Evolutionary conservation across 2,888 invertebrate genomes (phyloP).

Genomic region (Fissipunctia ypsillon): DNA sequence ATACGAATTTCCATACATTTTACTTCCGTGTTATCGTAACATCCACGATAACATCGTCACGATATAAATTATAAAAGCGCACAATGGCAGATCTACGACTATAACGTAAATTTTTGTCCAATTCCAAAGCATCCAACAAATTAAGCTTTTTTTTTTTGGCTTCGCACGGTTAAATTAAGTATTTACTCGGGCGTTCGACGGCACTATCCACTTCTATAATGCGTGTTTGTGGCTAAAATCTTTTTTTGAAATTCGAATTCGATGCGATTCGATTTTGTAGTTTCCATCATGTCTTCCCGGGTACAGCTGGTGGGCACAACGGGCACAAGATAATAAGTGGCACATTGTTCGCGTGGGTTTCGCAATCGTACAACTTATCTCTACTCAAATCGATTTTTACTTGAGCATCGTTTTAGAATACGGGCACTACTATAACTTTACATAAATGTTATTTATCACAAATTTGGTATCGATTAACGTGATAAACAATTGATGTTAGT

Average conservation of each 20-base stretch:
- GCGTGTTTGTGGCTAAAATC: background rate
- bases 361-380: background rate
- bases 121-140: background rate
- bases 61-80: too few relatives aligned
- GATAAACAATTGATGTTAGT: background rate
- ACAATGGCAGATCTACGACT: too few relatives aligned
- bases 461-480: background rate
- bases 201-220: background rate
- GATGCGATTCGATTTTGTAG: background rate
- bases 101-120: background rate
- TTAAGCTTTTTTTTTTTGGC: too few relatives aligned
- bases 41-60: too few relatives aligned
- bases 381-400: background rate
- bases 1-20: too few relatives aligned
- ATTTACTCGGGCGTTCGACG: background rate
- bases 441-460: background rate
- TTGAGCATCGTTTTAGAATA: conserved; percentile 4
- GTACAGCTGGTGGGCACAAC: background rate
- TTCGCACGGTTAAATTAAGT: too few relatives aligned
- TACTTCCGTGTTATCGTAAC: too few relatives aligned
- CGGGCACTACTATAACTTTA: background rate
- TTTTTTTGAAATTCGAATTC: background rate
- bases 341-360: background rate
- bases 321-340: background rate
- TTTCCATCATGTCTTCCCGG: background rate